Percentiles rank a stretch among this genome's conserved stretches.
Conservation (phyloP, 2,888 invertebrate genomes). For the Colletes collaris region DNA sequence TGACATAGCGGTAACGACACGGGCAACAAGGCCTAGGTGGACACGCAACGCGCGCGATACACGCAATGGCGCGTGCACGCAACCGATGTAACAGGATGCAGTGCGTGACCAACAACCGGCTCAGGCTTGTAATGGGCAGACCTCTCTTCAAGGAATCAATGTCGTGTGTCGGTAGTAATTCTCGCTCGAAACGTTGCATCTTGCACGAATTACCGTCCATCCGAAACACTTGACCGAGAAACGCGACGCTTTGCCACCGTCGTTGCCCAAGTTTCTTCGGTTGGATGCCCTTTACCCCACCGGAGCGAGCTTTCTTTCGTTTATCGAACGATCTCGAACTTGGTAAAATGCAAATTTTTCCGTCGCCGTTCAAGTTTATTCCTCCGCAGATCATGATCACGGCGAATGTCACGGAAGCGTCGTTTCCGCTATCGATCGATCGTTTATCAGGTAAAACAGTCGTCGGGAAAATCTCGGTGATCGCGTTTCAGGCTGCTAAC, state of each 20-base stretch:
- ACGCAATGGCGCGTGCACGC: conserved; percentile 52
- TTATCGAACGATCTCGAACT: conserved; percentile 14
- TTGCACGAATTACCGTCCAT: conserved; percentile 22
- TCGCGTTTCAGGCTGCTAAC: too few species aligned
- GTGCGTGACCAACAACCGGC: conserved; percentile 67
- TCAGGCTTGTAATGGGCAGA: conserved; percentile 60
- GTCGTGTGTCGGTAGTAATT: conserved; percentile 51
- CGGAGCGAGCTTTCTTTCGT: neutral
- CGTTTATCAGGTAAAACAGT: too few species aligned
- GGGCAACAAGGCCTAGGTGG: conserved; percentile 44
- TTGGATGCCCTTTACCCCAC: neutral
- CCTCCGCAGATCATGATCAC: neutral
- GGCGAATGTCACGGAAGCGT: neutral
- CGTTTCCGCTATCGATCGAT: too few species aligned
- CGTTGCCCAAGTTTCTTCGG: neutral
- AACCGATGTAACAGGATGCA: conserved; percentile 62
- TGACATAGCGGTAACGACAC: conserved; percentile 62
- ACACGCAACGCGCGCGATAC: conserved; percentile 41
- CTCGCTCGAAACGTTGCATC: conserved; percentile 36
- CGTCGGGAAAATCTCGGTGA: too few species aligned
- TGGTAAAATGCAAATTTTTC: conserved; percentile 35
- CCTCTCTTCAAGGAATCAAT: conserved; percentile 49
- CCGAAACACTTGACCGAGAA: neutral
- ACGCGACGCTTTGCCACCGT: neutral
- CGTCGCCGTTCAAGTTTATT: conserved; percentile 8